These are phyloP conservation scores for Pinna nobilis DNA, from an alignment of 1,140 invertebrate species.

Conservation along the genomic window DNA sequence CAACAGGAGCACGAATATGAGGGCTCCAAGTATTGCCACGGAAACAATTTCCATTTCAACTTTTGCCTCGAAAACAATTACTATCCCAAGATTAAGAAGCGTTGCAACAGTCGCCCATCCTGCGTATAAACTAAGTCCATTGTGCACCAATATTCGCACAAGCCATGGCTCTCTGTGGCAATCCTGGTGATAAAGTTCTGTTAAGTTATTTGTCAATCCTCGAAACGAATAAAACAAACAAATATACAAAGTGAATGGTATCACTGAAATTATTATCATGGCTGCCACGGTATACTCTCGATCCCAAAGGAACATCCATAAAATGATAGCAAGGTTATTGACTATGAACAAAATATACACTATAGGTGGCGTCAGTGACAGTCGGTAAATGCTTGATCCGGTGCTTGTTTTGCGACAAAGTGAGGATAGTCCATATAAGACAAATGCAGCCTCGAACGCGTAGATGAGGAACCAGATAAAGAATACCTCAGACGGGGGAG, in stretches of 20 bases:
- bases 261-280: constrained; percentile 45
- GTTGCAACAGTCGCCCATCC: constrained; percentile 67
- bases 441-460: constrained; percentile 55
- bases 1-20: constrained; percentile 39
- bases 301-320: constrained; percentile 69
- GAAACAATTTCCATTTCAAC: constrained; percentile 40
- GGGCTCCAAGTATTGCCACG: constrained; percentile 44
- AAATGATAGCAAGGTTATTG: constrained; percentile 57
- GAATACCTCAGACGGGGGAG: constrained; percentile 66
- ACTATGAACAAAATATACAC: constrained; percentile 55
- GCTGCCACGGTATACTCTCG: constrained; percentile 44
- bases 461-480: constrained; percentile 69
- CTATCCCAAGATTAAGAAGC: constrained; percentile 62
- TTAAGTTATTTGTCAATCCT: constrained; percentile 43
- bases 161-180: constrained; percentile 57
- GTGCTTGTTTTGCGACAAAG: constrained; percentile 49
- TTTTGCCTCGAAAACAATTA: constrained; percentile 51
- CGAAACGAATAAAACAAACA: constrained; percentile 50
- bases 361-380: constrained; percentile 44
- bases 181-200: constrained; percentile 44
- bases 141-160: constrained; percentile 65
- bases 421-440: constrained; percentile 56
- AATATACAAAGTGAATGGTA: constrained; percentile 57
- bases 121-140: constrained; percentile 69
- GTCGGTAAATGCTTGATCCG: constrained; percentile 50